Evolutionary conservation across 2,113 vertebrate species (phyloP), one percentile per base, ranked within the genome.

Genomic region (Girardinichthys multiradiatus): DNA sequence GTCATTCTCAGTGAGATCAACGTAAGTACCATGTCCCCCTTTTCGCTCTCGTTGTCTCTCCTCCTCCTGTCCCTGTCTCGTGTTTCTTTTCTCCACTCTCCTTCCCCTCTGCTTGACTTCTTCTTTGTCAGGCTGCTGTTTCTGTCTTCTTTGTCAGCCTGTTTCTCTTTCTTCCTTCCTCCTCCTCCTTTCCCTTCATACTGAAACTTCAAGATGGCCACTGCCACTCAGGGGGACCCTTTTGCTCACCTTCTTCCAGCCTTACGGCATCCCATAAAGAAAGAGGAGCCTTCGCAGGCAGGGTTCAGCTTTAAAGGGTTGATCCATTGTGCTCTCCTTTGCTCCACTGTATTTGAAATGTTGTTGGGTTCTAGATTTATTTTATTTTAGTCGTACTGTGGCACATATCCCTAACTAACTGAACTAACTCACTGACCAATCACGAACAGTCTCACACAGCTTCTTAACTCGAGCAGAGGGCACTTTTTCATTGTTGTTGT

Each of bases 1-100:
- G 97, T 99, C 97, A 98, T 99, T 97, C 98, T 99, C 95, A 99
- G 98, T 98, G 98, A 99, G 90, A 99, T 97, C 95, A 99, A 98
- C 97, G 98, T 99, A 97, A 98, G 98, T 99, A 99, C 94, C 91
- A 94, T 89, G 93, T 91, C 91, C 95, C 93, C 95, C 93, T 91
- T 90, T 94, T 88, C 91, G 67, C 89, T 84, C 90, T 90, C 81
- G 91, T 90, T 90, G 74, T 86, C 87, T 86, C 70, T 89, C 72
- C 87, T 71, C 89, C 75, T 87, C n/a, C 73, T 79, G 91, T 79
- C 87, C 84, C 90, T 90, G 86, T 92, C 89, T 92, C 79, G 86
- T 90, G 65, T 57, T 59, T 83, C 86, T 83, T 82, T 59, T 79
- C 28, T 79, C 80, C 90, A 89, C 73, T 83, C 70, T 82, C 57